Evolutionary conservation across 2,797 vertebrate species (phyloP), one percentile per base, ranked within the genome.

Genomic region (Gallinago stenura): DNA sequence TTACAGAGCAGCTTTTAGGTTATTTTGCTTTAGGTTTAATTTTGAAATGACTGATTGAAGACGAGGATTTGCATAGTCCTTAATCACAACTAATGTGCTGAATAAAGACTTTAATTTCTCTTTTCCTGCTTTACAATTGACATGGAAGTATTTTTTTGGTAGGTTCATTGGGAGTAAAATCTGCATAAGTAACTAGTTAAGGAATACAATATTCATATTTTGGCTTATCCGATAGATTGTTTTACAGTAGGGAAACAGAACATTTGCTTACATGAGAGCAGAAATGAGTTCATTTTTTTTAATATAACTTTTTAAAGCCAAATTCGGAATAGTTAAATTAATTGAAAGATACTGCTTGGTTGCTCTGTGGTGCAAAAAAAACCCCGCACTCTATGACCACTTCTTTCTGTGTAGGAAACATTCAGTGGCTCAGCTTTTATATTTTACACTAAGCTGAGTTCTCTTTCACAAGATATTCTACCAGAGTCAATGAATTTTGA

Each of bases 21-120:
- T 92, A 46, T 39, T 96, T 95, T 89, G 66, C 19, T 88, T 82
- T 37, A 65, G 17, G 15, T 95, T 93, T 89, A 87, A 81, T 85
- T 85, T 95, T 93, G 14, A 92, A 94, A 83, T 5, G 2, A 75
- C 17, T 91, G 37, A 83, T 60, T 69, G 45, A 95, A 89, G 28
- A 82, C 71, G 22, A 85, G 22, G 28, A 83, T 94, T 95, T 90
- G 16, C 61, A 84, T 70, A 61, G 41, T 68, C 35, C 37, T 51
- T 93, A 93, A 84, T 93, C 62, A 79, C 43, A 68, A 35, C 2
- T 81, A 77, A 58, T 72, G 31, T 90, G 16, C 20, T 81, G 71
- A 95, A 56, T 75, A 90, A 87, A 82, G 14, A 16, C 30, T 77
- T 87, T n/a, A 61, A 48, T 84, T 73, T 88, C 15, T 35, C 21